A percentile compares a stretch with the other conserved stretches of the same genome.
Conservation (phyloP, 30 jellyfish, hydroid and myxozoan genomes). For the Aurelia coerulea region DNA sequence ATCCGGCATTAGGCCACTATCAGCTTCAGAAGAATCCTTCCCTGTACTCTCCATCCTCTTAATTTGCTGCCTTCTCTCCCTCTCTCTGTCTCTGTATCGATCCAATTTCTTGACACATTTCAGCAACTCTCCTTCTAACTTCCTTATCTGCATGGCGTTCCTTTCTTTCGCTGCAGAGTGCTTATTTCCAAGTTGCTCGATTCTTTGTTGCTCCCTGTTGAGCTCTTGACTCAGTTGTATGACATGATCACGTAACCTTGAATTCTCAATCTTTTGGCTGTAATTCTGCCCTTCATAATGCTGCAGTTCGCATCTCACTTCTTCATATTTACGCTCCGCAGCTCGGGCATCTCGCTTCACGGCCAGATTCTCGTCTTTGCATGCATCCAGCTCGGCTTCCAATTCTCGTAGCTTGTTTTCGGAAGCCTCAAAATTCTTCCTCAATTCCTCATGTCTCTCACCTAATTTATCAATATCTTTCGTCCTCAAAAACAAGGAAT, state of each 20-base stretch:
- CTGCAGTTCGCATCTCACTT: constrained; percentile 33
- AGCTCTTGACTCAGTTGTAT: constrained; percentile 66
- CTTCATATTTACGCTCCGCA: constrained; percentile 38
- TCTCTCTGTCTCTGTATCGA: constrained; percentile 62
- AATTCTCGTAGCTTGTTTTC: constrained; percentile 37
- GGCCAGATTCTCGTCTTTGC: constrained; percentile 4
- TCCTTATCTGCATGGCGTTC: constrained; percentile 32
- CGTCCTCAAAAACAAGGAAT: constrained; percentile 53
- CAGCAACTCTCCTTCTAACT: constrained; percentile 59
- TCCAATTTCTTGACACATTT: constrained; percentile 65
- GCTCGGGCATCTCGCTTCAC: constrained; percentile 48
- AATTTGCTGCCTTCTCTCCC: constrained; percentile 38
- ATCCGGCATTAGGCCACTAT: constrained; percentile 73
- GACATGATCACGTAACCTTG: constrained; percentile 65
- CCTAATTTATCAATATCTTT: constrained; percentile 54
- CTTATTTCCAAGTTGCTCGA: constrained; percentile 47
- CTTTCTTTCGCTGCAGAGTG: constrained; percentile 47
- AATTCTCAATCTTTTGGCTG: constrained; percentile 57
- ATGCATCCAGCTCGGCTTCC: constrained; percentile 43
- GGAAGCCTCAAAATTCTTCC: constrained; percentile 18
- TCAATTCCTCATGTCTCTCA: constrained; percentile 54
- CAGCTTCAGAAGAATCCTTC: constrained; percentile 71
- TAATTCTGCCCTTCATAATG: constrained; percentile 49
- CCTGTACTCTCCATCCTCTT: constrained; percentile 42
- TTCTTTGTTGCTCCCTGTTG: constrained; percentile 67